Conservation (phyloP, 2,888 invertebrate species). For the Phengaris alcon region DNA sequence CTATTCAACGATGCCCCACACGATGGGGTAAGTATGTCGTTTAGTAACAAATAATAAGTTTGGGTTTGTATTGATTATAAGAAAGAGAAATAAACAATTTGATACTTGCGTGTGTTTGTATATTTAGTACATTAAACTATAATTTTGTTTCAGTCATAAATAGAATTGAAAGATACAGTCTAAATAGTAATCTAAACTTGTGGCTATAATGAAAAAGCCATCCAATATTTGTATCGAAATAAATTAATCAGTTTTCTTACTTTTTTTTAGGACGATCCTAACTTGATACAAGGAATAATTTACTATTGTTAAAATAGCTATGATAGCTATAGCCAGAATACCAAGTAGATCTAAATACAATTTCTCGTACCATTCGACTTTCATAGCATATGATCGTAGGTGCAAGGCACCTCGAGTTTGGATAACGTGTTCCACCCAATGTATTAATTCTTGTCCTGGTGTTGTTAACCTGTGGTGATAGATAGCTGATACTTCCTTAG, state of each 20-base stretch:
- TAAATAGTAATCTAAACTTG: not conserved
- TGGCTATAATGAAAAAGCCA: no score
- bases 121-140: not conserved
- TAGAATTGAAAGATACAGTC: not conserved
- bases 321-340: not conserved
- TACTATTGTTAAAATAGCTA: not conserved
- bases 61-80: not conserved
- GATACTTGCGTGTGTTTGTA: not conserved
- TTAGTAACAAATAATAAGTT: no score
- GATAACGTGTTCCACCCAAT: conserved; percentile 58
- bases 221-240: no score
- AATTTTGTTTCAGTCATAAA: not conserved
- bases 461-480: conserved; percentile 51
- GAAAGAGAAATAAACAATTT: not conserved
- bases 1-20: no score
- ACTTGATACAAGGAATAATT: not conserved
- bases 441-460: conserved; percentile 49
- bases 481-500: conserved; percentile 49
- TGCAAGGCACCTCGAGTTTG: conserved; percentile 52
- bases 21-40: no score
- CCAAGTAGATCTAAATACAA: conserved; percentile 51
- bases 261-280: not conserved
- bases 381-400: conserved; percentile 50
- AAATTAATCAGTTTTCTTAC: not conserved
- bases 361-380: conserved; percentile 52